Evolutionary conservation across 2,888 invertebrate genomes (phyloP), one percentile per base, ranked within the genome.

Genomic region (Marronus borbonicus): DNA sequence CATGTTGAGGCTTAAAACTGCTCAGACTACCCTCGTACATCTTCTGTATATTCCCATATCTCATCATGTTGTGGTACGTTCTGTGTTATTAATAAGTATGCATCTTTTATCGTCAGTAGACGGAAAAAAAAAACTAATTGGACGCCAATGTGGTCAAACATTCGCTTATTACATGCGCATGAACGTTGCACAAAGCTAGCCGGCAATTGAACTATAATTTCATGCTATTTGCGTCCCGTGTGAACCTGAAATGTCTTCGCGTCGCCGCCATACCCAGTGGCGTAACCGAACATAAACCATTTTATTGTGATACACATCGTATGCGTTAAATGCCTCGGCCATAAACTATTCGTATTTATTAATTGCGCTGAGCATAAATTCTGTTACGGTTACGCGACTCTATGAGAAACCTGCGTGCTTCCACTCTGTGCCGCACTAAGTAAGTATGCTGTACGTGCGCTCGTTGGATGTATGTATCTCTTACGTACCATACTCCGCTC

Each of bases 191-290:
- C 79, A 77, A 77, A 81, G 78, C 76, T 55, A 58, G 78, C 77
- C 78, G 78, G 79, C 80, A 80, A 84, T 83, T 81, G 83, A 84
- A 84, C 83, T 82, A 81, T 83, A 84, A 85, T 85, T 85, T 85
- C 83, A 85, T 84, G 85, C 83, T 84, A 80, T 81, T 82, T 85
- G 84, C 82, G 78, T 81, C 81, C 81, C 85, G 85, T 85, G 85
- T 84, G 84, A 85, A 85, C 83, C 80, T 79, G 81, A 79, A 78
- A 79, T 77, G 80, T 80, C 80, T 80, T 76, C 78, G 76, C 69
- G 76, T 76, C 78, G 64, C 64, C 52, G 74, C 69, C 69, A 78
- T 75, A 66, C 78, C 74, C 78, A 75, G 75, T 75, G 75, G 75
- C 69, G 69, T 78, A 76, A 78, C 76, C 78, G 65, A 62, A 62